A percentile compares a stretch with the other conserved stretches of the same genome.
These are phyloP conservation scores for Lepeophtheirus salmonis DNA, from an alignment of 1,140 invertebrate species.

Conservation along the genomic window DNA sequence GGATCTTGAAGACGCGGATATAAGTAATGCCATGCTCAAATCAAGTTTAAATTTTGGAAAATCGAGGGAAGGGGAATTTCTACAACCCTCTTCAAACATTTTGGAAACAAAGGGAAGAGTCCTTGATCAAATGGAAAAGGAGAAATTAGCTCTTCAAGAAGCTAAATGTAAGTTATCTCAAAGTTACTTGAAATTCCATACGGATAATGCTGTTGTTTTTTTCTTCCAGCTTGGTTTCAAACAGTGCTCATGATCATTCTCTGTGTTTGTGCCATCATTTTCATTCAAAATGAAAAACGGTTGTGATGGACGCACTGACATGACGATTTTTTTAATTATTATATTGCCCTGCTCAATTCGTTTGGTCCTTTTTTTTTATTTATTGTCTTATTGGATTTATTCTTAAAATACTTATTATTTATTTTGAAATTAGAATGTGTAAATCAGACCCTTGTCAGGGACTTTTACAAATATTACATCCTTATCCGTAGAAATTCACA, in stretches of 20 bases:
- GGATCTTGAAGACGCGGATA: not conserved
- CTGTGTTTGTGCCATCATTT: not conserved
- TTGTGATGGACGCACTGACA: too few species aligned
- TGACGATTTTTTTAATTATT: too few species aligned
- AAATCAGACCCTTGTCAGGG: too few species aligned
- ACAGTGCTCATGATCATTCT: not conserved
- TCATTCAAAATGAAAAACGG: not conserved
- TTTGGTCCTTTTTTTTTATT: too few species aligned
- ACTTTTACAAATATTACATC: too few species aligned
- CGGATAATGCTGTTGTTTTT: too few species aligned
- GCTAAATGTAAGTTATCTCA: not conserved
- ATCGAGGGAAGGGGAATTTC: not conserved
- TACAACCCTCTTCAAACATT: not conserved
- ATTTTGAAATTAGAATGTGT: too few species aligned
- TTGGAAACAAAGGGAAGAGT: not conserved
- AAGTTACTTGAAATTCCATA: not conserved
- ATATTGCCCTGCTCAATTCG: too few species aligned
- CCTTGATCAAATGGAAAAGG: not conserved
- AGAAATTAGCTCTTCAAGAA: not conserved
- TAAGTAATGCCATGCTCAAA: not conserved
- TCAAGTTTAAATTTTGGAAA: too few species aligned
- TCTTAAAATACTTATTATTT: too few species aligned
- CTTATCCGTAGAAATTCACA: too few species aligned
- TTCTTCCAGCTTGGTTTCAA: not conserved
- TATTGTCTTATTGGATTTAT: too few species aligned